Percentiles rank a stretch among this genome's conserved stretches.
phyloP scores from a whole-genome alignment of 2,113 vertebrate genomes.

The Rhinoderma darwinii region DNA sequence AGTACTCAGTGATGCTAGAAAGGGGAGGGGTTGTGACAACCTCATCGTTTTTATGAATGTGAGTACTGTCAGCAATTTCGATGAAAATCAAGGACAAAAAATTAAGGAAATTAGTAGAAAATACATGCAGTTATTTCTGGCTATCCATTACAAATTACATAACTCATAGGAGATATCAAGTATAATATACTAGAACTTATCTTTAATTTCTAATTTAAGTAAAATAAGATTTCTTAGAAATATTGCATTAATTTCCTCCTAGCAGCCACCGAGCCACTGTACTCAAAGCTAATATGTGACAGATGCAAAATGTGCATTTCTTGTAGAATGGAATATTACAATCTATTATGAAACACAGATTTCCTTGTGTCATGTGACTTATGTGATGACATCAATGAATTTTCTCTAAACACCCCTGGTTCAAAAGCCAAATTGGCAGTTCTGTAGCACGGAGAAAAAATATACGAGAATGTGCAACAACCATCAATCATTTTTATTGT shows the following conservation, averaged over 20 bases:
- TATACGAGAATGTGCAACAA: background rate
- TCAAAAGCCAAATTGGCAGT: slow-evolving; percentile 23
- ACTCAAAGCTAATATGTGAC: slow-evolving; percentile 11
- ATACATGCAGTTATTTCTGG: too few relatives aligned
- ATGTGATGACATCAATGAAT: slow-evolving; percentile 35
- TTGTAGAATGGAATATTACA: slow-evolving; percentile 17
- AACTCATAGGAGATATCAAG: too few relatives aligned
- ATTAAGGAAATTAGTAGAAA: too few relatives aligned
- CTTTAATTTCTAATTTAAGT: background rate
- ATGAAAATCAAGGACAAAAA: too few relatives aligned
- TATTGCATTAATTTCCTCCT: background rate
- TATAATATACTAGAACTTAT: background rate
- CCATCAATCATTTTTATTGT: slow-evolving; percentile 5
- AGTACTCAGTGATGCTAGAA: too few relatives aligned
- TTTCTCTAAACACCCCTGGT: slow-evolving; percentile 1
- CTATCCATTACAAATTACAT: too few relatives aligned
- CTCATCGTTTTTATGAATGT: too few relatives aligned
- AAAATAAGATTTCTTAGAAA: background rate
- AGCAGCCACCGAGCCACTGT: background rate
- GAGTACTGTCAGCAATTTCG: too few relatives aligned
- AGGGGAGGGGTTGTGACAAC: too few relatives aligned
- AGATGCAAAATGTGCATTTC: background rate
- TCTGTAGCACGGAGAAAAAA: background rate
- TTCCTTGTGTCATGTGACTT: slow-evolving; percentile 24
- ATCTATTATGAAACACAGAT: slow-evolving; percentile 24